phyloP scores from a whole-genome alignment of 2,113 vertebrate genomes.

The Gallinago paraguaiae region DNA sequence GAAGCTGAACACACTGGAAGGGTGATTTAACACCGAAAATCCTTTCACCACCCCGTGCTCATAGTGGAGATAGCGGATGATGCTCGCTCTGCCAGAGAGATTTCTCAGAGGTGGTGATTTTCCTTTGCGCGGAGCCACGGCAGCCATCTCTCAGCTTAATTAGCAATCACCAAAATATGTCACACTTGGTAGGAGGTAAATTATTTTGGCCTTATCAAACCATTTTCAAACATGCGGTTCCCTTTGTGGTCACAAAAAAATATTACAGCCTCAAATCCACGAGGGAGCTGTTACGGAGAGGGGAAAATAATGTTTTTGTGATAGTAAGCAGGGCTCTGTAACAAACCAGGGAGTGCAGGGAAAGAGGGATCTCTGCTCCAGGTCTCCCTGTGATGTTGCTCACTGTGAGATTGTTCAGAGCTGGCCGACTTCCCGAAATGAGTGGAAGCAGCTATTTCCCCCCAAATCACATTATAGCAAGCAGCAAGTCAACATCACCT shows the following conservation, averaged over 20 bases:
- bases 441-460: background rate
- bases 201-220: slow-evolving; percentile 41
- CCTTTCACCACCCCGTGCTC: background rate
- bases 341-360: background rate
- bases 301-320: background rate
- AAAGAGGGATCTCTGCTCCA: background rate
- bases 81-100: background rate
- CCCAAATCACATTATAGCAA: background rate
- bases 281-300: background rate
- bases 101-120: slow-evolving; percentile 13
- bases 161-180: background rate
- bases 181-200: slow-evolving; percentile 29
- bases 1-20: background rate
- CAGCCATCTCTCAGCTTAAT: slow-evolving; percentile 18
- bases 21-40: background rate
- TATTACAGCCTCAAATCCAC: background rate
- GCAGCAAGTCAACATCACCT: background rate
- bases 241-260: slow-evolving; percentile 16
- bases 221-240: background rate
- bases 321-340: background rate
- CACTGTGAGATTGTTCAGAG: background rate
- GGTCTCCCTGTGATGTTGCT: background rate
- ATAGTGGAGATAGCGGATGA: background rate
- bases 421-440: background rate
- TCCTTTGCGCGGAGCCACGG: background rate